Conservation (phyloP, 2,113 vertebrate genomes). For the Pseudopodoces humilis region DNA sequence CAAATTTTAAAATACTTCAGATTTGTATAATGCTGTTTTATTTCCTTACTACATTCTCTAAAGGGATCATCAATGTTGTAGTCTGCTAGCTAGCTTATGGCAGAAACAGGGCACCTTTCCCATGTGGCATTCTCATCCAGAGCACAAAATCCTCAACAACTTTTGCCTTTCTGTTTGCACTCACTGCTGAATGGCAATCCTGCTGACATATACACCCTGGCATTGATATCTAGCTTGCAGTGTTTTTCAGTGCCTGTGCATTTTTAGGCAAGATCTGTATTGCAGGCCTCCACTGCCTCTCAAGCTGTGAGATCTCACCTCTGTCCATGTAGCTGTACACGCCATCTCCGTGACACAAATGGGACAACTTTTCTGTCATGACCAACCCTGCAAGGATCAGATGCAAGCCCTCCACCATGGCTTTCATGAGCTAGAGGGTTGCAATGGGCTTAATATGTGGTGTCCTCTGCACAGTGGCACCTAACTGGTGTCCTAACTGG, state of each 20-base stretch:
- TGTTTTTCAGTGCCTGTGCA: neutral
- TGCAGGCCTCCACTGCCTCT: neutral
- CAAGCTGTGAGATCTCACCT: neutral
- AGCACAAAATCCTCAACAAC: neutral
- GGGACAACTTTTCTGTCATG: neutral
- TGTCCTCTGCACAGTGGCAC: neutral
- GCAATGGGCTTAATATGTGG: neutral
- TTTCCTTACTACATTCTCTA: neutral
- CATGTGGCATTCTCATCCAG: neutral
- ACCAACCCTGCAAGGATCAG: neutral
- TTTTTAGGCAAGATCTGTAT: neutral
- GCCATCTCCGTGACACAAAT: neutral
- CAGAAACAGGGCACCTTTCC: neutral
- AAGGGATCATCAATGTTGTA: neutral
- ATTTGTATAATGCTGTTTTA: neutral
- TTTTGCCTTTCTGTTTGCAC: neutral
- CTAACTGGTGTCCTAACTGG: neutral
- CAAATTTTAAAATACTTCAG: neutral
- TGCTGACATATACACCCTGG: neutral
- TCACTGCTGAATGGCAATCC: neutral
- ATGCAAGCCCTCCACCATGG: neutral
- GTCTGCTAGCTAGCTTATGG: neutral
- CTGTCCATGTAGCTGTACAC: accelerated
- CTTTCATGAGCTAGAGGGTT: neutral
- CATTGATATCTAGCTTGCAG: neutral